These are phyloP conservation scores for Andrena hattorfiana DNA, from an alignment of 2,888 invertebrate species.

Conservation along the genomic window DNA sequence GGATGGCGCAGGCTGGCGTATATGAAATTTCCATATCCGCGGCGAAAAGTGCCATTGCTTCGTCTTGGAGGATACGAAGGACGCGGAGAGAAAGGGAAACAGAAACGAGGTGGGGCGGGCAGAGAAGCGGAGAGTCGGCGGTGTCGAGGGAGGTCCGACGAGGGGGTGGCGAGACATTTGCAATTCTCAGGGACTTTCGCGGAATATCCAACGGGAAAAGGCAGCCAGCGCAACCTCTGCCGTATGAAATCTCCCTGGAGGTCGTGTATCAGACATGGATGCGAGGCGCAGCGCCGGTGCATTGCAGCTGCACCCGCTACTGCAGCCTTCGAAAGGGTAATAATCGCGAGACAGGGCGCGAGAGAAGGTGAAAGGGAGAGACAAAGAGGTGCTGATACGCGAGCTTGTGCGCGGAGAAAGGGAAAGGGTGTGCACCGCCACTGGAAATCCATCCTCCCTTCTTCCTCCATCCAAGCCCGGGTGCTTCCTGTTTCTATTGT, in stretches of 20 bases:
- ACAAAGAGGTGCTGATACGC: neutral
- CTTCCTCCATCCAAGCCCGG: neutral
- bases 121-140: constrained; percentile 16
- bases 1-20: constrained; percentile 69
- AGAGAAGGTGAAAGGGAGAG: constrained; percentile 1
- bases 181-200: constrained; percentile 74
- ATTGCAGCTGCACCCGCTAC: constrained; percentile 46
- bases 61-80: constrained; percentile 49
- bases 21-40: constrained; percentile 81
- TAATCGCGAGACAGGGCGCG: constrained; percentile 45
- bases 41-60: constrained; percentile 73
- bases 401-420: neutral
- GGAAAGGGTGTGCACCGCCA: neutral
- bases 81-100: constrained; percentile 7
- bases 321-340: constrained; percentile 48
- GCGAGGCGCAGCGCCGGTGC: constrained; percentile 36
- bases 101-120: constrained; percentile 34
- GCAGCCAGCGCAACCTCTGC: constrained; percentile 57
- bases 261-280: constrained; percentile 61
- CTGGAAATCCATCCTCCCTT: constrained; percentile 25
- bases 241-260: constrained; percentile 63
- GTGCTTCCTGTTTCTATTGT: constrained; percentile 10
- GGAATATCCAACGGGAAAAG: constrained; percentile 61
- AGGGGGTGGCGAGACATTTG: constrained; percentile 75
- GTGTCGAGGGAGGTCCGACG: constrained; percentile 17